These are phyloP conservation scores for Idris sp. DNA, from an alignment of 1,140 invertebrate genomes.

Conservation along the genomic window DNA sequence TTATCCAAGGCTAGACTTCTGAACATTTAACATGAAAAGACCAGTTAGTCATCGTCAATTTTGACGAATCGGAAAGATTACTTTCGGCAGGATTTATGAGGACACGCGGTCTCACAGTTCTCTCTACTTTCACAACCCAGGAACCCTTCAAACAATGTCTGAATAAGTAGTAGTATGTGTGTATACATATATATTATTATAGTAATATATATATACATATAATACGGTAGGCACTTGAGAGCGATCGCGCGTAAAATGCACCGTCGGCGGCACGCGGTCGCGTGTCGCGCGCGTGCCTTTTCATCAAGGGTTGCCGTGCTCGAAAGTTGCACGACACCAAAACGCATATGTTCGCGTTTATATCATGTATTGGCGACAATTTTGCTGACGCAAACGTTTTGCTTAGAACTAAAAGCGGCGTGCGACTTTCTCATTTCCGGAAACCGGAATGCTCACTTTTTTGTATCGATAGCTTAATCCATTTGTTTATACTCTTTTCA, in stretches of 20 bases:
- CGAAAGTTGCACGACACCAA: constrained; percentile 46
- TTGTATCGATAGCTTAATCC: no score
- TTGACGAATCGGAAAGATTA: constrained; percentile 29
- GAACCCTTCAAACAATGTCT: constrained; percentile 37
- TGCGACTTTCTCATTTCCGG: constrained; percentile 51
- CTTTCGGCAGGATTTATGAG: constrained; percentile 53
- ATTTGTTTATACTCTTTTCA: no score
- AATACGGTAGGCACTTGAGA: constrained; percentile 73
- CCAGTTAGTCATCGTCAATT: constrained; percentile 40
- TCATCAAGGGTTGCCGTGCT: constrained; percentile 50
- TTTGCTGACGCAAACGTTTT: constrained; percentile 51
- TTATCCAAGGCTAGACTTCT: constrained; percentile 47
- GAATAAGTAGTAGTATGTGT: background rate
- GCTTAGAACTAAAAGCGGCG: constrained; percentile 39
- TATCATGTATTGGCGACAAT: constrained; percentile 23
- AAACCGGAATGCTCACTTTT: constrained; percentile 9
- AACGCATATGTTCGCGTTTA: constrained; percentile 54
- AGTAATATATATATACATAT: constrained; percentile 48
- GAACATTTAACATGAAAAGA: constrained; percentile 55
- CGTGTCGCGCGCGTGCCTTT: constrained; percentile 75
- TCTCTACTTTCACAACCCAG: constrained; percentile 16
- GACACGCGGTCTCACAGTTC: constrained; percentile 36
- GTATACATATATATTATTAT: constrained; percentile 48
- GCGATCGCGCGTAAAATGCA: constrained; percentile 78
- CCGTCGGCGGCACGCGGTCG: constrained; percentile 72